These are phyloP conservation scores for Hydroisotoma schaefferi DNA, from an alignment of 2,888 invertebrate species.

Conservation along the genomic window DNA sequence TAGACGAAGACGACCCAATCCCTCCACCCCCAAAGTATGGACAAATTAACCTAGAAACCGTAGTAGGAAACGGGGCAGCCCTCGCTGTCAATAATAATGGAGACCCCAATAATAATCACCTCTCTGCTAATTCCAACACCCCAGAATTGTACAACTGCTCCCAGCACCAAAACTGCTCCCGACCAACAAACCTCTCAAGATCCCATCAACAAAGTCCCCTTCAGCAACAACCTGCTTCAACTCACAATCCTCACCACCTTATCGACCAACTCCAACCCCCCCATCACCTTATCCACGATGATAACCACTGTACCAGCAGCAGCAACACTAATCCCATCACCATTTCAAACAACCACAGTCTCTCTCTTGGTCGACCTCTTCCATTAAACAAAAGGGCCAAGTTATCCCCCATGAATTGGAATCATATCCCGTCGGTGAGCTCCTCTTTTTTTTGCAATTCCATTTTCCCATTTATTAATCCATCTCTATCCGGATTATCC, in stretches of 20 bases:
- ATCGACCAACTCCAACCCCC: too few species aligned
- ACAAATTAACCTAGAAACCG: background rate
- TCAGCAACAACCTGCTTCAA: too few species aligned
- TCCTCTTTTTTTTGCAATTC: background rate
- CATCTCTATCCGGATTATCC: background rate
- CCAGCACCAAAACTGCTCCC: background rate
- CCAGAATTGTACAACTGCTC: constrained; percentile 5
- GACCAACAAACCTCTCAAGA: background rate
- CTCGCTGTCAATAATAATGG: background rate
- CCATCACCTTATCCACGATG: too few species aligned
- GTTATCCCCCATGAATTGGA: constrained; percentile 42
- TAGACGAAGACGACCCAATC: constrained; percentile 1
- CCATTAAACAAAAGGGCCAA: constrained; percentile 27
- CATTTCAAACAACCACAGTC: background rate
- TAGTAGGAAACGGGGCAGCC: background rate
- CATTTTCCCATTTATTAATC: background rate
- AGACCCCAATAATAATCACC: constrained; percentile 13
- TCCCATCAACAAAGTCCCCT: background rate
- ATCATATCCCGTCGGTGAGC: constrained; percentile 45
- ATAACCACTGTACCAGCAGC: too few species aligned
- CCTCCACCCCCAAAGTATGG: background rate
- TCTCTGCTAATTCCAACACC: background rate
- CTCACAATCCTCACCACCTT: too few species aligned
- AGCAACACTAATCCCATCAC: background rate
- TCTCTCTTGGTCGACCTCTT: constrained; percentile 9